These are phyloP conservation scores for Listronotus bonariensis DNA, from an alignment of 1,140 invertebrate species.

Conservation along the genomic window DNA sequence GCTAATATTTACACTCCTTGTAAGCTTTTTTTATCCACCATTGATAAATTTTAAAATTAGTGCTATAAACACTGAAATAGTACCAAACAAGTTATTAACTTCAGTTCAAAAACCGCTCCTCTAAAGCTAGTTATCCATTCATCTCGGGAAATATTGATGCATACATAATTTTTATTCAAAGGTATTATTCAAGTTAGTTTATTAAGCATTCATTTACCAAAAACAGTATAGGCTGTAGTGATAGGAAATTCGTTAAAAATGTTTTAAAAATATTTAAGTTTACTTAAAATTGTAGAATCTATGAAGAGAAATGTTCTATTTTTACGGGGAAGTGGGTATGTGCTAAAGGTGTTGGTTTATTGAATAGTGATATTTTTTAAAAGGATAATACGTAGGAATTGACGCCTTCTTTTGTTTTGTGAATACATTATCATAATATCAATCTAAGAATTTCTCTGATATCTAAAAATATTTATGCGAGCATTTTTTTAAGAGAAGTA, in stretches of 20 bases:
- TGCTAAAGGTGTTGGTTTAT: slow-evolving; percentile 1
- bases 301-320: slow-evolving; percentile 34
- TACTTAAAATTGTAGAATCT: background rate
- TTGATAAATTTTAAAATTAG: too few species aligned
- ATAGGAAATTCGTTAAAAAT: background rate
- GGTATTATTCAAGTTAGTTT: slow-evolving; percentile 26
- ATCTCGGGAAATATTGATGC: slow-evolving; percentile 30
- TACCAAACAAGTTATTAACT: too few species aligned
- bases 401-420: slow-evolving; percentile 11
- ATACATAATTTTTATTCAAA: slow-evolving; percentile 30
- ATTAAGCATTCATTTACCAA: slow-evolving; percentile 10
- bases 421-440: background rate
- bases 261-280: slow-evolving; percentile 2
- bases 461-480: too few species aligned
- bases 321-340: slow-evolving; percentile 35
- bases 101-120: background rate
- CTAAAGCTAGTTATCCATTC: slow-evolving; percentile 27
- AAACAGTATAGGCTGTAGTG: slow-evolving; percentile 7
- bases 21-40: too few species aligned
- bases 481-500: too few species aligned
- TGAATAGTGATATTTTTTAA: background rate
- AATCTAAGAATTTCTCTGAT: too few species aligned
- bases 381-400: background rate
- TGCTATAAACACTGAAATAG: too few species aligned
- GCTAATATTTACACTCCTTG: too few species aligned